Conservation (phyloP, 2,113 vertebrate genomes). For the Phaethornis superciliosus region DNA sequence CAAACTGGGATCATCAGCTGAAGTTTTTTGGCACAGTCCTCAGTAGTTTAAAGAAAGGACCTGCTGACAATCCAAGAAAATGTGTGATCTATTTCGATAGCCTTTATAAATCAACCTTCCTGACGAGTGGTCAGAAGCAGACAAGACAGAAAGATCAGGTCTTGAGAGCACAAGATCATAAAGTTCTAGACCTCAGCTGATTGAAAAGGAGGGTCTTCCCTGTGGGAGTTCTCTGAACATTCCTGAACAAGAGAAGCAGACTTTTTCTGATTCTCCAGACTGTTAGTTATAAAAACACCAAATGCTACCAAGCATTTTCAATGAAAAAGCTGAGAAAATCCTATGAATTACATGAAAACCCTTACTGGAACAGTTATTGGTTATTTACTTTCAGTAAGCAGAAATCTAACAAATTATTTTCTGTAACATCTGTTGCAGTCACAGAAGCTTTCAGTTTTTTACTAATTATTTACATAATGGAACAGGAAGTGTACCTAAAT, state of each 20-base stretch:
- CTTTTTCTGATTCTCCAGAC: neutral
- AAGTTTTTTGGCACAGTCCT: slow-evolving; percentile 35
- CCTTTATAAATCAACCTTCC: slow-evolving; percentile 29
- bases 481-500: neutral
- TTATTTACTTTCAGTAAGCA: neutral
- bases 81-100: slow-evolving; percentile 24
- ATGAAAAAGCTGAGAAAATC: neutral
- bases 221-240: neutral
- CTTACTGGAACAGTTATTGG: neutral
- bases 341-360: neutral
- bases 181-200: neutral
- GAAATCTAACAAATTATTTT: neutral
- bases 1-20: slow-evolving; percentile 52
- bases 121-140: slow-evolving; percentile 1
- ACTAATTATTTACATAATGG: neutral
- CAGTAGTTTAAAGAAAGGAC: slow-evolving; percentile 20
- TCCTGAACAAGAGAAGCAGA: neutral
- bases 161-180: neutral
- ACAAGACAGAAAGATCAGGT: neutral
- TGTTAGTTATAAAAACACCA: neutral
- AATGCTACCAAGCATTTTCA: neutral
- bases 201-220: neutral
- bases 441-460: neutral
- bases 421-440: neutral
- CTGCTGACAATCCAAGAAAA: slow-evolving; percentile 55